phyloP scores from a whole-genome alignment of 2,797 vertebrate species.

The Gambelia wislizenii region DNA sequence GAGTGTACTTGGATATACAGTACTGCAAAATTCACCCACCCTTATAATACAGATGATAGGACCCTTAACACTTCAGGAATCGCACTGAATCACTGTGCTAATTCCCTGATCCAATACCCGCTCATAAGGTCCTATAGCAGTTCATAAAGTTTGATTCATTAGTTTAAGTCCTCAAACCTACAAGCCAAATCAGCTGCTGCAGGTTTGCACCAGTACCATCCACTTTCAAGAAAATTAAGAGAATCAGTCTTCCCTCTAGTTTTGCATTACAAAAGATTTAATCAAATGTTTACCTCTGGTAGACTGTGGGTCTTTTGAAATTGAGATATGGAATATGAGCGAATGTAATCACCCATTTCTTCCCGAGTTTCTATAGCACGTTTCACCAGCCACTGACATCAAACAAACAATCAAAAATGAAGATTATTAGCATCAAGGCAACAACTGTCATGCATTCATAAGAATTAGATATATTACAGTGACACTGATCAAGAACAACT shows the following conservation, averaged over 20 bases:
- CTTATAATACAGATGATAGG: not conserved
- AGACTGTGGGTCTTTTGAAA: slow-evolving; percentile 94
- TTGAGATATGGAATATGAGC: slow-evolving; percentile 93
- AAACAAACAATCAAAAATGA: not conserved
- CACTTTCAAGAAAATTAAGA: slow-evolving; percentile 23
- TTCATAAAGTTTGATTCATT: not conserved
- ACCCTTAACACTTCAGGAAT: not conserved
- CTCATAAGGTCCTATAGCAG: not conserved
- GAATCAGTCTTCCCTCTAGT: not conserved
- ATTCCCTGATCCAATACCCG: not conserved
- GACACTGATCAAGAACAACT: not conserved
- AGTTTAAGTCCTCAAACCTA: not conserved
- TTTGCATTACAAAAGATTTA: slow-evolving; percentile 22
- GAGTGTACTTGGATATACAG: not conserved
- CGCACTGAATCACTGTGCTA: not conserved
- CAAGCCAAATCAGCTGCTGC: not conserved
- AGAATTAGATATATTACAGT: slow-evolving; percentile 5
- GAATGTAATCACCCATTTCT: slow-evolving; percentile 96
- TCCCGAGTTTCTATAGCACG: slow-evolving; percentile 96
- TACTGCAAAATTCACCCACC: not conserved
- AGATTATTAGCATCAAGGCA: slow-evolving; percentile 10
- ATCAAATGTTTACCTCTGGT: slow-evolving; percentile 86
- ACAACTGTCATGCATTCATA: not conserved
- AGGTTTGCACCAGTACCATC: not conserved
- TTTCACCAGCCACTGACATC: slow-evolving; percentile 94